These are phyloP conservation scores for Melanotaenia parkinsoni DNA, from an alignment of 2,797 vertebrate species.

Conservation along the genomic window DNA sequence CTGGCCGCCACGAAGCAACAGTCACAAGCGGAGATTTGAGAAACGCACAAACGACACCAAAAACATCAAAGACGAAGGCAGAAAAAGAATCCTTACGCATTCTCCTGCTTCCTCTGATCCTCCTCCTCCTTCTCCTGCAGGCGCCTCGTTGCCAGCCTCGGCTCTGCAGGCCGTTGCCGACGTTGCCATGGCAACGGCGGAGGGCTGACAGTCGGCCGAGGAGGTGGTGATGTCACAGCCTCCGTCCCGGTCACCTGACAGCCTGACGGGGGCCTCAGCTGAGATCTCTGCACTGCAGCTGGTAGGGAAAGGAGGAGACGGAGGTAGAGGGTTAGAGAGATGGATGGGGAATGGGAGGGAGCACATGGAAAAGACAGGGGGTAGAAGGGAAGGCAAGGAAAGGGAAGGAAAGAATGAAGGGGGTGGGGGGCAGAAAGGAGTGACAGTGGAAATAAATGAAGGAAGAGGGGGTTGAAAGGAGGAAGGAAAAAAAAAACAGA, in stretches of 20 bases:
- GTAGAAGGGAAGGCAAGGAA: background rate
- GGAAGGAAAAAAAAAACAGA: background rate
- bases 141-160: constrained; percentile 77
- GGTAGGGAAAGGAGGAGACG: constrained; percentile 47
- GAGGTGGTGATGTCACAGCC: constrained; percentile 81
- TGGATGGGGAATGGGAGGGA: constrained; percentile 4
- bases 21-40: background rate
- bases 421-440: background rate
- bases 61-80: constrained; percentile 1
- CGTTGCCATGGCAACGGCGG: constrained; percentile 86
- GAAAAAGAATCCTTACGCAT: constrained; percentile 82
- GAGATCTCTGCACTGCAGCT: constrained; percentile 91
- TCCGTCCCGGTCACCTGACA: constrained; percentile 84
- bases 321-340: constrained; percentile 28
- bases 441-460: background rate
- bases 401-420: background rate
- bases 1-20: background rate
- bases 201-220: constrained; percentile 80
- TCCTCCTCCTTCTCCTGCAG: constrained; percentile 62
- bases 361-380: background rate
- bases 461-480: background rate
- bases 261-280: constrained; percentile 81
- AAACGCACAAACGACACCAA: background rate
- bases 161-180: constrained; percentile 82
- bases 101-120: constrained; percentile 74